Evolutionary conservation across 2,888 invertebrate species (phyloP), one percentile per base, ranked within the genome.

Genomic region (Allophyes oxyacanthae): DNA sequence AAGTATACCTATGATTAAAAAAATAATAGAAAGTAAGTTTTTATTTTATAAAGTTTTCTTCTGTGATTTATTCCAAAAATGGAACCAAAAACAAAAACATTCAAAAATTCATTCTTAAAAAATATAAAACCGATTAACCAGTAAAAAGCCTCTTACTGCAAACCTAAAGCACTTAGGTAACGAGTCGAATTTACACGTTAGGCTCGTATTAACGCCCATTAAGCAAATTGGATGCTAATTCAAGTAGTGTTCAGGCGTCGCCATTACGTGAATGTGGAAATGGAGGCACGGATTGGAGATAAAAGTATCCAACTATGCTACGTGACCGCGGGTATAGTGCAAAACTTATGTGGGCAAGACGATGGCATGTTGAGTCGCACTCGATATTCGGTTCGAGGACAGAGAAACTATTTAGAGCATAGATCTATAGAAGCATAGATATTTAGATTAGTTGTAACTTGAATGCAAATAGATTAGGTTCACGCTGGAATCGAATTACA

Each of bases 181-280:
- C 79, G 77, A 77, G 78, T 77, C 58, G 68, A 81, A 82, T 83
- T 82, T 78, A 82, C 81, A 76, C 79, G 78, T 78, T 66, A 65
- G 71, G 59, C 67, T 75, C 75, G 74, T 71, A 82, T 83, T 79
- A 80, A 77, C 74, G 72, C 59, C 75, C 76, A 83, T 85, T 86
- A 84, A 78, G 74, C 70, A 84, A 86, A 86, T 86, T 85, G 85
- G 81, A 84, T 82, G 85, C 78, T 86, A 85, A 86, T 86, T 84
- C 74, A 64, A 82, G 79, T 72, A 70, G 56, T 64, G 72, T 75
- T 74, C 76, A 67, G 70, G 50, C 60, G 61, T 36, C 10, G 37
- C 36, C 10, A 65, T 64, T 49, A 61, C 54, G 43, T 41, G 60
- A 38, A 45, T 43, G 38, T 20, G 38, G 25, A 8, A 44, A 26